Conservation (phyloP, 1,140 invertebrate species). For the Caenorhabditis inopinata region DNA sequence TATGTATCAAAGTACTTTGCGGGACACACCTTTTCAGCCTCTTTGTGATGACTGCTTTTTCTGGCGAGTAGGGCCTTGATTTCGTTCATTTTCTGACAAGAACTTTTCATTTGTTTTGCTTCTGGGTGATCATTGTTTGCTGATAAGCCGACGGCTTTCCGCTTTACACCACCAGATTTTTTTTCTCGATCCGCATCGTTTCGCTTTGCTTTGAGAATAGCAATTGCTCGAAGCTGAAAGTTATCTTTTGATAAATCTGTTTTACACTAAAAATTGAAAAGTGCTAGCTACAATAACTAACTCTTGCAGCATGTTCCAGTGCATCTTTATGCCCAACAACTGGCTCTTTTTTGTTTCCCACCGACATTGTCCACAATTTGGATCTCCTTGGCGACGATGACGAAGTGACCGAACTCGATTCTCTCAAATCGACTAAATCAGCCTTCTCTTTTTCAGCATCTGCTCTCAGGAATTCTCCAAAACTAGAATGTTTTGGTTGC, state of each 20-base stretch:
- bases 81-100: conserved; percentile 20
- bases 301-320: conserved; percentile 14
- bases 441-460: neutral
- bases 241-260: neutral
- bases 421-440: neutral
- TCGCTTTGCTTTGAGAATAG: conserved; percentile 11
- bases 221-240: conserved; percentile 26
- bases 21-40: conserved; percentile 14
- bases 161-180: neutral
- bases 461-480: conserved; percentile 2
- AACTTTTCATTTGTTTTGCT: neutral
- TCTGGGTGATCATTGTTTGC: neutral
- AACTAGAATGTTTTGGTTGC: neutral
- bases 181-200: neutral
- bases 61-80: neutral
- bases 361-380: neutral
- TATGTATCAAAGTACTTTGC: too few species aligned
- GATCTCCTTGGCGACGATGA: neutral
- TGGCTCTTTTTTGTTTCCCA: neutral
- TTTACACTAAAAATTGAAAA: too few species aligned
- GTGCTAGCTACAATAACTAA: too few species aligned
- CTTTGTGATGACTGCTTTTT: conserved; percentile 27
- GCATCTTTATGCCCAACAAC: conserved; percentile 23
- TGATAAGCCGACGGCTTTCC: neutral
- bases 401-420: neutral